Evolutionary conservation across 2,888 invertebrate genomes (phyloP).

Genomic region (Galerucella calmariensis): DNA sequence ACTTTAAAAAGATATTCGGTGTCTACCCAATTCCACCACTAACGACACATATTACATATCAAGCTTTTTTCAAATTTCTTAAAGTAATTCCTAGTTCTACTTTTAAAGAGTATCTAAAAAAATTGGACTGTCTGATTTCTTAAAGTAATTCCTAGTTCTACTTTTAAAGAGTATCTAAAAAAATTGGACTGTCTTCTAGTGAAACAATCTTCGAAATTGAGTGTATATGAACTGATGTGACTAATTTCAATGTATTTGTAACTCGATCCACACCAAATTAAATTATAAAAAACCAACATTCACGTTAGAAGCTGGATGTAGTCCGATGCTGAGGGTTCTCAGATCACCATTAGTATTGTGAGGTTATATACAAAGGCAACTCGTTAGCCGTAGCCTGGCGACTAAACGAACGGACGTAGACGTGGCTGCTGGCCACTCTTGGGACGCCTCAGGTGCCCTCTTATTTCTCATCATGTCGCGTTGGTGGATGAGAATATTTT

Average conservation of each 20-base stretch:
- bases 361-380: constrained; percentile 59
- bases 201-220: too few relatives aligned
- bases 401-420: constrained; percentile 54
- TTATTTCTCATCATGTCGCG: constrained; percentile 59
- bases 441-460: constrained; percentile 62
- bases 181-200: too few relatives aligned
- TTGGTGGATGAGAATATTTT: constrained; percentile 10
- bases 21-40: too few relatives aligned
- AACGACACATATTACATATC: too few relatives aligned
- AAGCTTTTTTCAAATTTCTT: too few relatives aligned
- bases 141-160: too few relatives aligned
- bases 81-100: too few relatives aligned
- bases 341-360: constrained; percentile 59
- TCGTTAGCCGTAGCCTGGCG: constrained; percentile 59
- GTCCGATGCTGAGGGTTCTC: constrained; percentile 55
- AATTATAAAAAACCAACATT: constrained; percentile 1
- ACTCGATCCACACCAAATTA: background rate
- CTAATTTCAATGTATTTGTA: background rate
- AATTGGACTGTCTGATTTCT: too few relatives aligned
- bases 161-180: too few relatives aligned
- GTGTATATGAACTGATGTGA: background rate
- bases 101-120: too few relatives aligned
- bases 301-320: background rate
- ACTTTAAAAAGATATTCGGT: too few relatives aligned
- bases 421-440: constrained; percentile 56